Percentiles rank a stretch among this genome's conserved stretches.
phyloP scores from a whole-genome alignment of 2,113 vertebrate species.

The Cichladusa arquata region DNA sequence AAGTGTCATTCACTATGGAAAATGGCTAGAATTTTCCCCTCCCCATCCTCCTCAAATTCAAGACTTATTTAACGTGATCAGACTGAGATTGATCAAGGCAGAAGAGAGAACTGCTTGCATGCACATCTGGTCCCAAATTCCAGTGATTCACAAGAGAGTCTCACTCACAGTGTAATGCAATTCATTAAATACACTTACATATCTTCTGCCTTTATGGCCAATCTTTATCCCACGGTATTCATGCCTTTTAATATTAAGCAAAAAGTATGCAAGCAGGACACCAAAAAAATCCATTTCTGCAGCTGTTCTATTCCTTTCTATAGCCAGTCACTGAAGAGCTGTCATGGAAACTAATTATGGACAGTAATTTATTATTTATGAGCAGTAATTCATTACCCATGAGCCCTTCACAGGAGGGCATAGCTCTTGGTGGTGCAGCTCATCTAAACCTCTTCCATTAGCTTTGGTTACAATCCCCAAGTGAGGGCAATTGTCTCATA shows the following conservation, averaged over 20 bases:
- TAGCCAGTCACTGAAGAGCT: neutral
- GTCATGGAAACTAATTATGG: neutral
- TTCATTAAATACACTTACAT: neutral
- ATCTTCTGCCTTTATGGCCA: neutral
- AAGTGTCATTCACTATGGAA: slow-evolving; percentile 40
- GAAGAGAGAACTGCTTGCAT: neutral
- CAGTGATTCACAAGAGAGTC: neutral
- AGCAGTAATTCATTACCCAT: neutral
- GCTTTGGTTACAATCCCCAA: neutral
- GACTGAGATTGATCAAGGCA: slow-evolving; percentile 26
- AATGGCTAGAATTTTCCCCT: neutral
- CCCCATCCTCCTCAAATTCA: neutral
- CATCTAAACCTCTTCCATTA: neutral
- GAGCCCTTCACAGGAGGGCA: neutral
- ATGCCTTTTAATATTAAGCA: neutral
- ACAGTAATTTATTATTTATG: neutral
- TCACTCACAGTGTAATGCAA: neutral
- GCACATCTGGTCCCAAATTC: neutral
- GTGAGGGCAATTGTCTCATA: neutral
- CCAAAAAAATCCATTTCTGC: neutral
- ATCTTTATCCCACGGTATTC: neutral
- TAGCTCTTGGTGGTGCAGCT: neutral
- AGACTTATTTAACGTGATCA: neutral
- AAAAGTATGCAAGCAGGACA: neutral
- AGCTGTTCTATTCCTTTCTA: neutral